Percentiles rank a stretch among this genome's conserved stretches.
Conservation (phyloP, 2,888 invertebrate genomes). For the Eristalinus aeneus region DNA sequence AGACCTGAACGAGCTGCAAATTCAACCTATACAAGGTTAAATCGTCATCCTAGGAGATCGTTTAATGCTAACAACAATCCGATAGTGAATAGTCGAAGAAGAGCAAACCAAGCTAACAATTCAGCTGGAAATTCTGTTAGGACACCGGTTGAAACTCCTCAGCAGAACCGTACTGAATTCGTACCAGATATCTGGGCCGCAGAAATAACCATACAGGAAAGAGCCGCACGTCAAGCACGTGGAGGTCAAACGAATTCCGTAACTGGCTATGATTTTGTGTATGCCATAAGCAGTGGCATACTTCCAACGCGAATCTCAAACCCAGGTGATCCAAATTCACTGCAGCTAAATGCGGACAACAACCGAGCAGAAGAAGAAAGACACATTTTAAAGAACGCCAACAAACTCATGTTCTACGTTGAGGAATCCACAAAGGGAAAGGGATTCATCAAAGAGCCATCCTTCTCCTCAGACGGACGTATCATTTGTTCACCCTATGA, state of each 20-base stretch:
- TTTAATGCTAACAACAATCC: neutral
- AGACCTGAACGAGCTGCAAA: neutral
- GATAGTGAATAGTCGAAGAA: neutral
- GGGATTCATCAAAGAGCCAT: constrained; percentile 95
- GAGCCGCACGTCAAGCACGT: constrained; percentile 77
- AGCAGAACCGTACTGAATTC: constrained; percentile 67
- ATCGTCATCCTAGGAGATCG: neutral
- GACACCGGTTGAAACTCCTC: neutral
- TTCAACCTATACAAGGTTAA: neutral
- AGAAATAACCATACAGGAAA: constrained; percentile 79
- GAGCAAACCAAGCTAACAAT: neutral
- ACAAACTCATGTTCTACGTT: constrained; percentile 90
- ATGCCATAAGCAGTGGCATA: constrained; percentile 80
- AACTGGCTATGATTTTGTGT: constrained; percentile 79
- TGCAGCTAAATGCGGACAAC: neutral
- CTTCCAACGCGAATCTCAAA: constrained; percentile 72
- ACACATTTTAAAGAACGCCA: constrained; percentile 83
- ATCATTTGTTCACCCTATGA: constrained; percentile 95
- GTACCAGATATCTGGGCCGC: constrained; percentile 81
- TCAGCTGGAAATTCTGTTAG: neutral
- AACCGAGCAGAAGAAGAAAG: constrained; percentile 34
- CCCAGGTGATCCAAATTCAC: neutral
- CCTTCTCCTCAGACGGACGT: constrained; percentile 94
- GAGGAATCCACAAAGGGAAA: constrained; percentile 94
- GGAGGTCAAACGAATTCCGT: constrained; percentile 76